Base-by-base conservation (phyloP, 2,113 vertebrate species). In the Nothoprocta pentlandii region DNA sequence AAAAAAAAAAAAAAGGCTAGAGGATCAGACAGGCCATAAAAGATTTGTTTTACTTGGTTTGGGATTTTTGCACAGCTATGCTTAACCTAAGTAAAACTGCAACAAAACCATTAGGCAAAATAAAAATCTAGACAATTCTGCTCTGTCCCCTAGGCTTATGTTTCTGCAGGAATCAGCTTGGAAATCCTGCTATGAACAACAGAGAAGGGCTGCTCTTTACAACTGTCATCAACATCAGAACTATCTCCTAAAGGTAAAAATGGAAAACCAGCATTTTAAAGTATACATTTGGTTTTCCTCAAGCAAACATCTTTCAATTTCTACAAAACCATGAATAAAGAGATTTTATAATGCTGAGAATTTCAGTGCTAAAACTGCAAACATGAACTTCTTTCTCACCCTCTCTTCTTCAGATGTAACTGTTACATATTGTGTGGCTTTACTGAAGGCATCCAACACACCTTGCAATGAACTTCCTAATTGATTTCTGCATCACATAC, bases 1-100 rank as follows among this genome's bases (percentile, higher is more conserved):
- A 92, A 94, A 71, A 34, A 89, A 90, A 53, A 94, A 68, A 34
- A 89, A 90, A 94, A 81, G 42, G 47, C 80, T 88, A 32, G 47
- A 53, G 78, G 47, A 90, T 79, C 2, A 83, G 16, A 81, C 69
- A 80, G 73, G 70, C 53, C 30, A 53, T 68, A 73, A 78, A 80
- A 88, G 22, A 87, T 61, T 81, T 90, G 44, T 90, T 93, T 93
- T 76, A 79, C 70, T 94, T 89, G 53, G 77, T 92, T 58, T 84
- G 59, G 77, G 47, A 89, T 81, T 90, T 96, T 96, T 75, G 85
- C 47, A 71, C 44, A 56, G 53, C 42, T 80, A 67, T 51, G 68
- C 75, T 25, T 89, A 90, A 90, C 58, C 58, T 84, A 73, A 77
- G 74, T 44, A 64, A 79, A 25, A 64, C 3, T 68, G 69, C 92